These are phyloP conservation scores for Illadopsis cleaveri DNA, from an alignment of 2,113 vertebrate genomes.

Conservation along the genomic window DNA sequence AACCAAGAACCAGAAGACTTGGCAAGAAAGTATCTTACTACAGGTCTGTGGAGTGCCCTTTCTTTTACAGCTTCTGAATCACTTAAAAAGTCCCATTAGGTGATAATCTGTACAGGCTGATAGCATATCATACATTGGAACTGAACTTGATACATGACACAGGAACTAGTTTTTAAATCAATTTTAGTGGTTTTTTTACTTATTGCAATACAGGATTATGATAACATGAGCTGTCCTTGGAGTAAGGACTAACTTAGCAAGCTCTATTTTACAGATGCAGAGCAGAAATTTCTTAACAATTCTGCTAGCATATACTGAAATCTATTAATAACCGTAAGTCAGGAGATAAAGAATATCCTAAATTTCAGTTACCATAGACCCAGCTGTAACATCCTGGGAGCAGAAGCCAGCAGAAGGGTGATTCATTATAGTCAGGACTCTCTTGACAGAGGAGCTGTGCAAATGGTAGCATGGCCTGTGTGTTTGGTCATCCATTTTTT, in stretches of 20 bases:
- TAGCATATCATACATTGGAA: background rate
- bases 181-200: background rate
- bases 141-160: background rate
- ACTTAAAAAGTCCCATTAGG: background rate
- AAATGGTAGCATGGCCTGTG: background rate
- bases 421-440: background rate
- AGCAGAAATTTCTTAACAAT: background rate
- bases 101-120: background rate
- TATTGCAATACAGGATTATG: background rate
- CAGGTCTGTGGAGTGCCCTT: background rate
- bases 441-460: background rate
- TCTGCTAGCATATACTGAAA: background rate
- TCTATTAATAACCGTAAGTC: background rate
- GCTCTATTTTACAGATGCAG: background rate
- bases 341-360: background rate
- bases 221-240: background rate
- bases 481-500: background rate
- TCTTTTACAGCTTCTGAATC: background rate
- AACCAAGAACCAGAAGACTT: background rate
- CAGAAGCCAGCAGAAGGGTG: background rate
- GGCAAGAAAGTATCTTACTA: background rate
- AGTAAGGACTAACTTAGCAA: background rate
- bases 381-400: background rate
- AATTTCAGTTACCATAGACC: background rate
- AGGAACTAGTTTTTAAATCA: background rate